Base-by-base conservation (phyloP, 2,113 vertebrate genomes). In the Argyrosomus japonicus region DNA sequence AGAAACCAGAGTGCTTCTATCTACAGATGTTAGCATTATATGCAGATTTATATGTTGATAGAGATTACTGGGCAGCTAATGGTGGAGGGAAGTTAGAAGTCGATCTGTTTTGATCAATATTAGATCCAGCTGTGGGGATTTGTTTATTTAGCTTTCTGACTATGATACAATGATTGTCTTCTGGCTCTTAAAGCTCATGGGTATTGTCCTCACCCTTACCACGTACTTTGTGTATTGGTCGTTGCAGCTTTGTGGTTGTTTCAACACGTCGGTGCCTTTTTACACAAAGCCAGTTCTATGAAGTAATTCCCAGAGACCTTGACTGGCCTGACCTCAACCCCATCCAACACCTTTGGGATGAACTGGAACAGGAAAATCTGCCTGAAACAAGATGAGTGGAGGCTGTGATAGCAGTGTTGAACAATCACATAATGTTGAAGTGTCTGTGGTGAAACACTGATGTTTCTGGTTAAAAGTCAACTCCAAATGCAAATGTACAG, bases 341-440 rank as follows among this genome's bases (percentile, higher is more conserved):
- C 21, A n/a, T 45, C 62, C 40, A 65, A 65, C 40, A 65, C 63
- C 43, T 65, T 47, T 13, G 12, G 63, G 63, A 25, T 65, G 36
- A 63, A 63, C 19, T 40, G 32, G 36, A 47, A 47, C 3, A 13
- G 12, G 12, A 47, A 13, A 47, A 14, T 47, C 13, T 47, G 45
- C 45, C 45, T 47, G 45, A 47, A 47, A 47, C 45, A 12, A 47
- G 45, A 47, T 40, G 36, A 40, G 36, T 40, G 32, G 32, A 45
- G 43, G 12, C 45, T 47, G 45, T 13, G 12, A 47, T 14, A 13
- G 4, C 45, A 47, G 13, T 47, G 45, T 47, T 47, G 12, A 14
- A 4, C 13, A 47, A 47, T 14, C 45, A 47, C 45, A 4, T 14
- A 47, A 45, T 45, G 45, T 11, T 3, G 13, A 45, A 45, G 45